Base-by-base conservation (phyloP, 2,797 vertebrate species). In the Channa striata region DNA sequence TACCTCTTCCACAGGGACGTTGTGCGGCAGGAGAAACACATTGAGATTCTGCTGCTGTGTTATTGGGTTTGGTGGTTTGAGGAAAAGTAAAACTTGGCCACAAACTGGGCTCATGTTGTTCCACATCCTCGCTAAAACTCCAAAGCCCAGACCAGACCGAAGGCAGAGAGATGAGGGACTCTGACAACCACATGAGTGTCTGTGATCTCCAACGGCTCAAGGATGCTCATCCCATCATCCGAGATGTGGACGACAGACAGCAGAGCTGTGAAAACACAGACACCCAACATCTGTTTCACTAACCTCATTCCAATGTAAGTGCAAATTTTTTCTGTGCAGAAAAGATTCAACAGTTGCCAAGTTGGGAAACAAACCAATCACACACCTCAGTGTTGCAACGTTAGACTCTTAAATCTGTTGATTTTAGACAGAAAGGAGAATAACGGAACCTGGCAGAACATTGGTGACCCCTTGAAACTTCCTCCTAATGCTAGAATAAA, bases 141-240 rank as follows among this genome's bases (percentile, higher is more conserved):
- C 17, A 8, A 1, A 8, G 66, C 33, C 68, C 74, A 63, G 33
- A 83, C 7, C 4, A 19, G 23, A 6, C 75, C 80, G 10, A 74
- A 57, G 20, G 10, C 1, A 19, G 87, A 87, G 9, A 89, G 71
- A 17, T 72, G 44, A 11, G n/a, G 42, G 57, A 86, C 13, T 1
- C 42, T 11, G n/a, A 82, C 62, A 1, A 77, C 40, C 69, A 85
- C 76, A 33, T 87, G 80, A 43, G 74, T 79, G 14, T 69, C 37
- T 42, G 68, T 88, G 10, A 83, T 72, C 47, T 59, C 14, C 76
- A 62, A 47, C 0, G 61, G 65, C 14, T 57, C 2, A 0, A 70
- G 25, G 34, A 78, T 6, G 58, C 43, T 77, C 62, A 66, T 25
- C 5, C 59, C 68, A 9, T 69, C 44, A 17, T 59, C 59, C n/a